Percentiles rank a stretch among this genome's conserved stretches.
These are phyloP conservation scores for Lissocephala sabroskyi DNA, from an alignment of 2,888 invertebrate genomes.

Conservation along the genomic window DNA sequence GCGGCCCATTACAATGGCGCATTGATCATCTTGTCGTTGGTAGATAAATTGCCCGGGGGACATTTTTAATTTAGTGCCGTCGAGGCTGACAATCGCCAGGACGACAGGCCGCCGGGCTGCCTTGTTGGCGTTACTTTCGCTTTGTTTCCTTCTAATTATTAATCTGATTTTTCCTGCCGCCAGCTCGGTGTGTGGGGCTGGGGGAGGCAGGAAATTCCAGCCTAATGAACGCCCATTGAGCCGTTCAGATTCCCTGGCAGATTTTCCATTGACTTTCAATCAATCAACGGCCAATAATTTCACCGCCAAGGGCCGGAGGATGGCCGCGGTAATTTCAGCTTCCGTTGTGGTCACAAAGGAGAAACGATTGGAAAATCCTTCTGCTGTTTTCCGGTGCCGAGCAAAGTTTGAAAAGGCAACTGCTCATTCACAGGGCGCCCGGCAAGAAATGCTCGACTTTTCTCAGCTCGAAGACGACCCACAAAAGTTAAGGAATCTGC, in stretches of 20 bases:
- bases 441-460: too few species aligned
- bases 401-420: too few species aligned
- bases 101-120: not conserved
- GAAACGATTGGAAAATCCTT: too few species aligned
- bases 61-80: slow-evolving; percentile 61
- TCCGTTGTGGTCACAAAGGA: too few species aligned
- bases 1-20: slow-evolving; percentile 33
- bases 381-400: too few species aligned
- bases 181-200: not conserved
- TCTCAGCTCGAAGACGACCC: too few species aligned
- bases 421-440: too few species aligned
- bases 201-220: not conserved
- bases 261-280: slow-evolving; percentile 39
- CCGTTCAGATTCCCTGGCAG: slow-evolving; percentile 1
- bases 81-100: slow-evolving; percentile 17
- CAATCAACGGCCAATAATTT: slow-evolving; percentile 39
- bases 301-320: too few species aligned
- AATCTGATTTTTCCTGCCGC: slow-evolving; percentile 34
- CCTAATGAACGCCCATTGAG: slow-evolving; percentile 32
- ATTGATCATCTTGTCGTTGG: slow-evolving; percentile 41
- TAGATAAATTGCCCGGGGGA: slow-evolving; percentile 62
- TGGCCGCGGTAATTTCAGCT: too few species aligned
- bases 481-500: too few species aligned
- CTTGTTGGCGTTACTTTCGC: slow-evolving; percentile 12
- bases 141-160: slow-evolving; percentile 55